Conservation (phyloP, 2,888 invertebrate species). For the Acrobasis repandana region DNA sequence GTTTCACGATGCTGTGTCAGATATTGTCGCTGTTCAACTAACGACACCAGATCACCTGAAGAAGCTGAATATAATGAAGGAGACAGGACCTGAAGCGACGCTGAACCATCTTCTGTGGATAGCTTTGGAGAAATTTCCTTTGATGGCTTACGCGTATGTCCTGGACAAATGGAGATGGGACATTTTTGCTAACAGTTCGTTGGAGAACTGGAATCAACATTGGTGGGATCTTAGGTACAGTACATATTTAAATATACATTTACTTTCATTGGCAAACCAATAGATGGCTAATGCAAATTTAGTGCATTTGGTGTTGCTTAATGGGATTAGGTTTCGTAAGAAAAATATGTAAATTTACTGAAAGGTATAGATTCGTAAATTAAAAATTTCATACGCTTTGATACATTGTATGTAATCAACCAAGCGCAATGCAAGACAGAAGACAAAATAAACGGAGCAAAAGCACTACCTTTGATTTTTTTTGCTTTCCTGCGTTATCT, state of each 20-base stretch:
- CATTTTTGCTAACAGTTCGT: constrained; percentile 60
- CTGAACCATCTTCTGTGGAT: constrained; percentile 72
- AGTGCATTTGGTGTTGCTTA: no score
- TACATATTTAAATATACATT: background rate
- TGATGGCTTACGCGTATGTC: constrained; percentile 72
- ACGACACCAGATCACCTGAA: constrained; percentile 77
- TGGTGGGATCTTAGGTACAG: constrained; percentile 74
- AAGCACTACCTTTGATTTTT: no score
- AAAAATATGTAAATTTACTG: no score
- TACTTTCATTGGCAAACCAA: no score
- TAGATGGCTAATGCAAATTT: no score
- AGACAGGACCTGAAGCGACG: constrained; percentile 58
- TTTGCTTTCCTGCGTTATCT: no score
- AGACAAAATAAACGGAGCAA: no score
- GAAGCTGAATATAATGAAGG: constrained; percentile 65
- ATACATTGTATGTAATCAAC: no score
- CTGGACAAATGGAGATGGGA: constrained; percentile 77
- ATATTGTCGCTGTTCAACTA: constrained; percentile 83
- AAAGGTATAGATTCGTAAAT: no score
- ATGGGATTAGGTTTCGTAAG: no score
- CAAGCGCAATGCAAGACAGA: no score
- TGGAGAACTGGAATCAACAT: constrained; percentile 68
- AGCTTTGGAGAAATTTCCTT: constrained; percentile 69
- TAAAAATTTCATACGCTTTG: no score
- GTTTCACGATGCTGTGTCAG: constrained; percentile 86